These are phyloP conservation scores for Folsomia candida DNA, from an alignment of 2,888 invertebrate genomes.

Conservation along the genomic window DNA sequence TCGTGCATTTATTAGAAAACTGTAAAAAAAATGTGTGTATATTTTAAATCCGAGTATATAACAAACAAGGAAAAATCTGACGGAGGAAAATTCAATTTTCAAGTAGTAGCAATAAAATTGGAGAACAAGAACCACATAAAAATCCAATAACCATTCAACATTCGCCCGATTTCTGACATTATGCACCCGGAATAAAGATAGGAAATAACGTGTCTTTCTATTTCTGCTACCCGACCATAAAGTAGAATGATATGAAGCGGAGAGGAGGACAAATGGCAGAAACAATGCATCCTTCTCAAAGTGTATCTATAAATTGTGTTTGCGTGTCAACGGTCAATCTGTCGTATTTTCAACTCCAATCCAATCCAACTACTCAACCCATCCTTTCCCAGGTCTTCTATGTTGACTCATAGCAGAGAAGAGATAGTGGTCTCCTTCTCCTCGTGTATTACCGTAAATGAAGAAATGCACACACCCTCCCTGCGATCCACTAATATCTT, in stretches of 20 bases:
- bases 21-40: too few species aligned
- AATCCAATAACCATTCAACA: background rate
- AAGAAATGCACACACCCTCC: too few species aligned
- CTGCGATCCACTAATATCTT: background rate
- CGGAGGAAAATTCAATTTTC: too few species aligned
- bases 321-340: slow-evolving; percentile 43
- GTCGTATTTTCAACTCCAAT: slow-evolving; percentile 21
- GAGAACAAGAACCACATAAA: background rate
- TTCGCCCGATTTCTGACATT: background rate
- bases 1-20: background rate
- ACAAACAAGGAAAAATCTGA: too few species aligned
- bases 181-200: background rate
- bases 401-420: too few species aligned
- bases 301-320: slow-evolving; percentile 39
- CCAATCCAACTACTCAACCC: background rate
- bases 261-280: slow-evolving; percentile 20
- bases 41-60: too few species aligned
- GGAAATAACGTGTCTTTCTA: background rate
- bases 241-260: background rate
- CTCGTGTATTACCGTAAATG: too few species aligned
- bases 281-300: slow-evolving; percentile 45
- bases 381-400: slow-evolving; percentile 7
- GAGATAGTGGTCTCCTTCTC: too few species aligned
- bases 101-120: too few species aligned
- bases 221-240: background rate